Base-by-base conservation (phyloP, 1,140 invertebrate species). In the Agrilus planipennis region DNA sequence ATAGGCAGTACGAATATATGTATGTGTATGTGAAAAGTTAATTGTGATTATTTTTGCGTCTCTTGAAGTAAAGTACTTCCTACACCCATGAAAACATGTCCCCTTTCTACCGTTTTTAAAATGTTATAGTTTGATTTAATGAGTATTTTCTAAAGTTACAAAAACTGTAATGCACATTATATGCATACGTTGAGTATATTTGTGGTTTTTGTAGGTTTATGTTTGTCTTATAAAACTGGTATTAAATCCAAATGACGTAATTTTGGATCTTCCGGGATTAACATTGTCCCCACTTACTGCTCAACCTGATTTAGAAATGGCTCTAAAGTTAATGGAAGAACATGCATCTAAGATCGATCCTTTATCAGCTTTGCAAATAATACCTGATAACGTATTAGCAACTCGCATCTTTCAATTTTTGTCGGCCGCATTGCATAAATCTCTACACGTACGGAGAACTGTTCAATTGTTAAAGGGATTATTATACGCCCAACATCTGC, bases 281-380 rank as follows among this genome's bases (percentile, higher is more conserved):
- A 59, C 62, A 27, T 60, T 77, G 14, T 73, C 77, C 25, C 69
- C 75, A 3, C 70, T 67, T 45, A 70, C 71, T 1, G 57, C 71
- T 0, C 67, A 69, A 35, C 76, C 84, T 0, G 83, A 94, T 61
- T 57, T 86, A 12, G 75, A 84, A 46, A 77, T 79, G 20, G 87
- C 87, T 5, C 62, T 96, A 0, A 62, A 72, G 37, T 60, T 95
- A 25, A 61, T 96, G 2, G 79, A 92, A 52, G 73, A 82, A 37
- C 79, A 93, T 62, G 84, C 87, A 1, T 69, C 74, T 9, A 79
- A 81, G 62, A 85, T 94, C 42, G 79, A 90, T 54, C 83, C 86
- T 0, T 55, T 67, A 12, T 58, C 82, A 72, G 82, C 75, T 0
- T 57, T 89, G 18, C 69, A 77, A 34, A 70, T 85, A 45, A 60